Base-by-base conservation (phyloP, 2,113 vertebrate genomes). In the Nibea albiflora region DNA sequence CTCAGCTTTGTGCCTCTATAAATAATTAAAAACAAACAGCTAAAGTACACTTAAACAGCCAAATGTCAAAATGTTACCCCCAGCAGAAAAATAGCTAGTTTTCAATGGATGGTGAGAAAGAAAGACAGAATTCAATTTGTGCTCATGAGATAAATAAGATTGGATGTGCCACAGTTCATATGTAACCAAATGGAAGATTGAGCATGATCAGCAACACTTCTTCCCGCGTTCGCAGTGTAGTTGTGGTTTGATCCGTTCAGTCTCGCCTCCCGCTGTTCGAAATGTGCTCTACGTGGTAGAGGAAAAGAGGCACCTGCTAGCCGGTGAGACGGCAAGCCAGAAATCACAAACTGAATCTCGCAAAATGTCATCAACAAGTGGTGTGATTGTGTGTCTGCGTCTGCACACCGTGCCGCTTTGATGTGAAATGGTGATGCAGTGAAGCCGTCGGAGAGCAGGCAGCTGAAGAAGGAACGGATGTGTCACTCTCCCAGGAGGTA, bases 131-230 rank as follows among this genome's bases (percentile, higher is more conserved):
- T 62, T 67, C 20, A 88, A 35, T 57, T 22, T 39, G 15, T 1
- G 31, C 22, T 52, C 16, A 56, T 54, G 53, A 69, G n/a, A 64
- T 54, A n/a, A 42, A 35, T 16, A 26, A 24, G 57, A 49, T 74
- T 44, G 67, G 20, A 22, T 44, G 62, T 22, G 39, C 44, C 16
- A 26, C 28, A 63, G 65, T 62, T 79, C 31, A 35, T 42, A n/a
- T 73, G 60, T 50, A 69, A 63, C 11, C 15, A 22, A 44, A 39
- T 62, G 26, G 56, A 58, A 76, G 65, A 66, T 31, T 31, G 69
- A 73, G 26, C 58, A 19, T 80, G 49, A 71, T 76, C 39, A 73
- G 47, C 64, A 64, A 76, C 75, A 67, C 28, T 11, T 24, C 65
- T 88, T 58, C 28, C 16, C 47, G 57, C 62, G 68, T 54, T 82